Percentiles rank a stretch among this genome's conserved stretches.
These are phyloP conservation scores for Orchesella cincta DNA, from an alignment of 1,140 invertebrate genomes.

Conservation along the genomic window DNA sequence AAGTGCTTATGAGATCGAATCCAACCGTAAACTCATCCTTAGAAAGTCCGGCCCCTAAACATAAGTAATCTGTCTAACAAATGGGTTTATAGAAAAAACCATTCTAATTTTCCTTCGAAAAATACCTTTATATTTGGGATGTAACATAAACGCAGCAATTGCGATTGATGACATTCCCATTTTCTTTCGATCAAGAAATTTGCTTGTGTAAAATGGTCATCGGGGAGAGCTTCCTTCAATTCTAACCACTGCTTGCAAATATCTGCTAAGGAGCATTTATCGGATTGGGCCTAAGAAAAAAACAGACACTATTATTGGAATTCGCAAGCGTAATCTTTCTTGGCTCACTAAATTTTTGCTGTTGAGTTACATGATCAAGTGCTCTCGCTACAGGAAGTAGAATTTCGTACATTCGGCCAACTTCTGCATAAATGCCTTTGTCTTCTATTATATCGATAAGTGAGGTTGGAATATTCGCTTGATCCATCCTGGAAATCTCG, in stretches of 20 bases:
- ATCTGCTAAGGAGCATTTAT: not conserved
- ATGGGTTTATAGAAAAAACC: too few relatives aligned
- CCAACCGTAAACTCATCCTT: too few relatives aligned
- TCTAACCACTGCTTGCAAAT: not conserved
- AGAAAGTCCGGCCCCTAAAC: too few relatives aligned
- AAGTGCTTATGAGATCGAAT: too few relatives aligned
- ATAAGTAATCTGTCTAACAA: too few relatives aligned
- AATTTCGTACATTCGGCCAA: not conserved
- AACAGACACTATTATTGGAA: not conserved
- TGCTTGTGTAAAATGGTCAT: too few relatives aligned
- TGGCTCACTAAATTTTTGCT: not conserved
- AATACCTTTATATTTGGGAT: conserved; percentile 16
- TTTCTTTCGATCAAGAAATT: too few relatives aligned
- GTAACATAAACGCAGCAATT: not conserved
- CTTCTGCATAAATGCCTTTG: not conserved
- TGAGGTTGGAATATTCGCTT: not conserved
- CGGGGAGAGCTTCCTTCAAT: not conserved
- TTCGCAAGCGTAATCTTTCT: not conserved
- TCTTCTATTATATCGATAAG: not conserved
- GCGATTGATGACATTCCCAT: not conserved
- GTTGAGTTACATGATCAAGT: not conserved
- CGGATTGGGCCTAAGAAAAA: conserved; percentile 10
- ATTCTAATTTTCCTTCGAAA: too few relatives aligned
- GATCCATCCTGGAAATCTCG: conserved; percentile 14
- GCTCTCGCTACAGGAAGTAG: not conserved